These are phyloP conservation scores for Taxidea taxus DNA, from an alignment of 2,113 vertebrate species.

Conservation along the genomic window DNA sequence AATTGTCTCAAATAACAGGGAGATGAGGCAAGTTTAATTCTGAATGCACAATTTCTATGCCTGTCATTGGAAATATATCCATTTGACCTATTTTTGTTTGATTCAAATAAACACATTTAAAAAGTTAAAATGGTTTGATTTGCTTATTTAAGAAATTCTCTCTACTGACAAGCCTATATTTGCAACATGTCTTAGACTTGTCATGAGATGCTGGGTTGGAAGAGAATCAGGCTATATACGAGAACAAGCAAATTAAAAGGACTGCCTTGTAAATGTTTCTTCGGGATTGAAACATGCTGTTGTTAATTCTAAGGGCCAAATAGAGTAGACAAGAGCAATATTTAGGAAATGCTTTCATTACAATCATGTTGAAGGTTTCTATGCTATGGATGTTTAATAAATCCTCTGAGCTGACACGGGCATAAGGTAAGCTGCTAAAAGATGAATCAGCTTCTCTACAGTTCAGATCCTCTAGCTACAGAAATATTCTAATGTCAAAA, in stretches of 20 bases:
- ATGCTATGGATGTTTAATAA: conserved; percentile 18
- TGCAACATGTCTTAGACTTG: background rate
- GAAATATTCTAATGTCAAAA: conserved; percentile 55
- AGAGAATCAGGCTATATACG: background rate
- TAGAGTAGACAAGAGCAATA: background rate
- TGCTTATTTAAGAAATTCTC: conserved; percentile 53
- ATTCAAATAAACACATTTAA: conserved; percentile 54
- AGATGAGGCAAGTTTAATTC: conserved; percentile 57
- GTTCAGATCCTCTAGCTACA: conserved; percentile 10
- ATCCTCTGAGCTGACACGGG: conserved; percentile 4
- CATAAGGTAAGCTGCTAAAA: conserved; percentile 19
- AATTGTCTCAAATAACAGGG: conserved; percentile 60
- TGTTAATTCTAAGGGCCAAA: conserved; percentile 33
- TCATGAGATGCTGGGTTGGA: background rate
- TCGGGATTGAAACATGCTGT: background rate
- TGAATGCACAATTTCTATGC: conserved; percentile 42
- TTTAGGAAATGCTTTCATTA: conserved; percentile 12
- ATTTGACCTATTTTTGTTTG: conserved; percentile 49
- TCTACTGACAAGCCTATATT: background rate
- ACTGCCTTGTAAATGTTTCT: background rate
- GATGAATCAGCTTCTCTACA: conserved; percentile 30
- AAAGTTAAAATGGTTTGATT: conserved; percentile 46
- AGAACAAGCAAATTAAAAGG: background rate
- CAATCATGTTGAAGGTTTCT: background rate
- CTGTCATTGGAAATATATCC: conserved; percentile 44